phyloP scores from a whole-genome alignment of 2,888 invertebrate species.

The Drosophila nr. fundita region DNA sequence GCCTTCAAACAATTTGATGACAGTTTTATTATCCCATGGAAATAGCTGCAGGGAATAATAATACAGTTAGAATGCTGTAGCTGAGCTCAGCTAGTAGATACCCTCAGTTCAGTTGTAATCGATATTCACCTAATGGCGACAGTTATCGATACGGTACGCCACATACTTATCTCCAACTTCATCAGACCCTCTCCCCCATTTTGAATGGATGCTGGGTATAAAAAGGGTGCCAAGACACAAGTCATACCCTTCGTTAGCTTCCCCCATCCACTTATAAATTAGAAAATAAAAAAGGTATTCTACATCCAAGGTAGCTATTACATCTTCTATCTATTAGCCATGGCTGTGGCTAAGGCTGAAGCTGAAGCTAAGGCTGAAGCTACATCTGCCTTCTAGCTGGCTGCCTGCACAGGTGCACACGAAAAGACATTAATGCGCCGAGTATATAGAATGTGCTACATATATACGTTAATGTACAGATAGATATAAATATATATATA shows the following conservation, averaged over 20 bases:
- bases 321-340: slow-evolving; percentile 29
- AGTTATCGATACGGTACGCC: background rate
- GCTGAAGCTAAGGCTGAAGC: background rate
- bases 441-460: slow-evolving; percentile 9
- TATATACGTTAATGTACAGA: slow-evolving; percentile 8
- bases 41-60: background rate
- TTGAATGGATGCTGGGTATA: background rate
- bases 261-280: background rate
- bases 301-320: slow-evolving; percentile 23
- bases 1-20: background rate
- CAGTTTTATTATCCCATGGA: background rate
- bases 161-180: background rate
- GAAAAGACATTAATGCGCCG: slow-evolving; percentile 58
- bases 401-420: slow-evolving; percentile 66
- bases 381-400: slow-evolving; percentile 12
- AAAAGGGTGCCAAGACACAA: slow-evolving; percentile 25
- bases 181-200: background rate
- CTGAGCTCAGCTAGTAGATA: background rate
- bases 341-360: background rate
- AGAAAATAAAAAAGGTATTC: slow-evolving; percentile 5
- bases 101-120: background rate
- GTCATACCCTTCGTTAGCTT: slow-evolving; percentile 31
- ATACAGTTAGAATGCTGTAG: background rate
- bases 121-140: background rate
- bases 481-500: slow-evolving; percentile 19